Percentiles rank a stretch among this genome's conserved stretches.
Conservation (phyloP, 2,888 invertebrate genomes). For the Callosobruchus maculatus region DNA sequence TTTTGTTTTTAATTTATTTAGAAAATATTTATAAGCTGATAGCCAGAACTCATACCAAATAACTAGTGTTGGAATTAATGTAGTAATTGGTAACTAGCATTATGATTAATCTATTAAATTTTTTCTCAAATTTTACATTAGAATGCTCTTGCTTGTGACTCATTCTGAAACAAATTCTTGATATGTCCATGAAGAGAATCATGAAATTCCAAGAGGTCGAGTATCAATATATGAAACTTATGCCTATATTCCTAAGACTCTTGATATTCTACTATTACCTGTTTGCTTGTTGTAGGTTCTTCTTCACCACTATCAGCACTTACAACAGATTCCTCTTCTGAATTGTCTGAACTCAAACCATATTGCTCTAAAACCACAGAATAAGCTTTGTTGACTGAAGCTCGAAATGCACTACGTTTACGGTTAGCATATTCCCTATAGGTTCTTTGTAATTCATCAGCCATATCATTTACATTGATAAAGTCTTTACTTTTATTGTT, state of each 20-base stretch:
- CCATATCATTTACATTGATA: conserved; percentile 81
- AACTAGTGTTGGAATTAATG: no score
- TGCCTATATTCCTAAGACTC: neutral
- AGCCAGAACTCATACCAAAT: no score
- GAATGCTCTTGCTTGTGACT: no score
- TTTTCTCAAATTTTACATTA: no score
- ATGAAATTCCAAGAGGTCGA: no score
- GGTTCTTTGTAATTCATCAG: conserved; percentile 70
- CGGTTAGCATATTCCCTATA: conserved; percentile 77
- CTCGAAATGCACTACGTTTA: conserved; percentile 75
- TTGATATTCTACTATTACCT: neutral
- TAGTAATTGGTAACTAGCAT: no score
- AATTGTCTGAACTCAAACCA: conserved; percentile 53
- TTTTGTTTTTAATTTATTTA: no score
- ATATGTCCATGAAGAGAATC: no score
- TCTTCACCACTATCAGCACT: conserved; percentile 11
- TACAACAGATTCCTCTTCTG: conserved; percentile 49
- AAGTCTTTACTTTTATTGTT: conserved; percentile 77
- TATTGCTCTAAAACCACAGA: conserved; percentile 68
- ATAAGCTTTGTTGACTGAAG: conserved; percentile 74
- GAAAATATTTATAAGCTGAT: no score
- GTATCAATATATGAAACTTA: no score
- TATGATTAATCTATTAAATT: no score
- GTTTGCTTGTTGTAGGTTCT: neutral
- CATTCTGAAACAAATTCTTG: no score